phyloP scores from a whole-genome alignment of 2,888 invertebrate species.

The Ditylenchus weischeri region DNA sequence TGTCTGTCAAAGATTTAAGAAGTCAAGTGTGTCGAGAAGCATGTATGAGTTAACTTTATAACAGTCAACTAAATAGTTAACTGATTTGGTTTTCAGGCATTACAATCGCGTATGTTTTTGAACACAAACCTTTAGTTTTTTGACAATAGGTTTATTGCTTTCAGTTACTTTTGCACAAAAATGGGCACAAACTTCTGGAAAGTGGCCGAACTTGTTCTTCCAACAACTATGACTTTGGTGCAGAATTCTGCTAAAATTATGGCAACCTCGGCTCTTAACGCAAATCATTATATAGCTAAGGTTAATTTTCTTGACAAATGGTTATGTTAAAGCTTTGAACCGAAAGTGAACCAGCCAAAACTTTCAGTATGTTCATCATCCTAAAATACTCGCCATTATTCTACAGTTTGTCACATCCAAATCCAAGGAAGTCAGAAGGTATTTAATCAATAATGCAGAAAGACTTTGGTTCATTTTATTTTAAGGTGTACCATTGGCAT shows the following conservation, averaged over 20 bases:
- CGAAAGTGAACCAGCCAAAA: background rate
- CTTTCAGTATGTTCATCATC: constrained; percentile 27
- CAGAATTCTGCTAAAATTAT: constrained; percentile 88
- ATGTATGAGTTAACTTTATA: constrained; percentile 62
- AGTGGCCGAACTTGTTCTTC: constrained; percentile 78
- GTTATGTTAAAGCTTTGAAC: too few species aligned
- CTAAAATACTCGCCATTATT: constrained; percentile 20
- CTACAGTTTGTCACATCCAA: constrained; percentile 16
- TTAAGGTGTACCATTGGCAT: too few species aligned
- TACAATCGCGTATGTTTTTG: constrained; percentile 73
- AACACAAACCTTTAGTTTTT: constrained; percentile 18
- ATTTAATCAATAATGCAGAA: constrained; percentile 4
- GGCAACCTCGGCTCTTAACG: constrained; percentile 31
- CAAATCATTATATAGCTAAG: constrained; percentile 33
- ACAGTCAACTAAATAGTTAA: too few species aligned
- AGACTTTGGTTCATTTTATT: background rate
- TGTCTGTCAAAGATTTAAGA: constrained; percentile 76
- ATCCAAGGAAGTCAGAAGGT: constrained; percentile 71
- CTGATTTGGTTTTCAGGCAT: constrained; percentile 61
- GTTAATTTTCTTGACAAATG: constrained; percentile 14
- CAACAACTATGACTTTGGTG: constrained; percentile 80
- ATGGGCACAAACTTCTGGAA: constrained; percentile 69
- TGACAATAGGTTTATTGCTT: constrained; percentile 14
- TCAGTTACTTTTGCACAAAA: constrained; percentile 73
- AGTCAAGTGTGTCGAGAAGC: constrained; percentile 93